Percentiles rank a stretch among this genome's conserved stretches.
Conservation (phyloP, 2,797 vertebrate species). For the Crypturellus tataupa region DNA sequence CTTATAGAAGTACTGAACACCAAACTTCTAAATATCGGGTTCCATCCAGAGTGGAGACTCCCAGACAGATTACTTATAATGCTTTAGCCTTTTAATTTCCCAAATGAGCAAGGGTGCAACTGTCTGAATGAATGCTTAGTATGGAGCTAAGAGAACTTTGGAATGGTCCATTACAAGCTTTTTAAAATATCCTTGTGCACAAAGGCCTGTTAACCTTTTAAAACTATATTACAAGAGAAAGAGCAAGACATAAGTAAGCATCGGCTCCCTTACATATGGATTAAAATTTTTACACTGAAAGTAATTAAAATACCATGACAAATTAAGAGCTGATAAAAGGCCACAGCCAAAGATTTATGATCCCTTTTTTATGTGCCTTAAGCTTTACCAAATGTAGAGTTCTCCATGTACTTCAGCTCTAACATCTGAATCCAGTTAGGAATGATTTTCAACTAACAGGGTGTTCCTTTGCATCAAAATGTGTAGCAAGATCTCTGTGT, state of each 20-base stretch:
- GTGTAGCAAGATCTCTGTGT: constrained; percentile 62
- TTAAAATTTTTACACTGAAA: constrained; percentile 74
- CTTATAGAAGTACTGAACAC: neutral
- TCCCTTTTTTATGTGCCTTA: constrained; percentile 75
- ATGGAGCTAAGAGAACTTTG: neutral
- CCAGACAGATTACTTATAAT: neutral
- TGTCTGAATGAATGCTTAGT: neutral
- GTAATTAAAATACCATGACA: constrained; percentile 81
- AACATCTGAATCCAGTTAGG: constrained; percentile 84
- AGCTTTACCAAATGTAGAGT: constrained; percentile 79
- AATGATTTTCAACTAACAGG: constrained; percentile 71
- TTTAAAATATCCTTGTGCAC: neutral
- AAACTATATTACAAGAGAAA: constrained; percentile 33
- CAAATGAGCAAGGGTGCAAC: neutral
- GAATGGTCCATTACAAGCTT: neutral
- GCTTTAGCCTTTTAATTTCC: neutral
- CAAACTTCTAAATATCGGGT: neutral
- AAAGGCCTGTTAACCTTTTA: neutral
- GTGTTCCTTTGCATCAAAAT: constrained; percentile 72
- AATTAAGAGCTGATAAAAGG: constrained; percentile 84
- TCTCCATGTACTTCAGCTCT: constrained; percentile 64
- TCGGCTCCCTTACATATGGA: constrained; percentile 73
- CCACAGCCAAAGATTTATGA: constrained; percentile 78
- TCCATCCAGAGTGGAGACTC: neutral
- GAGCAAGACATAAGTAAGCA: constrained; percentile 39